Evolutionary conservation across 30 jellyfish, hydroid and myxozoan genomes (phyloP).

Genomic region (Clytia hemisphaerica): DNA sequence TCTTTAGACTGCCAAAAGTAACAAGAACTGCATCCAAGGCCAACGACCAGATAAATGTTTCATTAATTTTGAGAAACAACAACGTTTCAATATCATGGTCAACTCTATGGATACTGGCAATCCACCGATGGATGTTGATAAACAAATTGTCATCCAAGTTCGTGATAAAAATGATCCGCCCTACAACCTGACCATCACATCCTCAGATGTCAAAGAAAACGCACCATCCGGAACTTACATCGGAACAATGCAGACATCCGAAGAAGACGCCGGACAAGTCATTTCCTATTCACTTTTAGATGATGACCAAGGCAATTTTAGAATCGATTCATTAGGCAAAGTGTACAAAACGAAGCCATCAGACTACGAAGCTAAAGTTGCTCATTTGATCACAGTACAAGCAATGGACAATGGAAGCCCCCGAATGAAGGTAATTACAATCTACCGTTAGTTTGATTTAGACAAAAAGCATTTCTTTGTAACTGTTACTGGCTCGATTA

Average conservation of each 20-base stretch:
- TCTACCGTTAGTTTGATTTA: neutral
- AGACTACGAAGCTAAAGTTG: slow-evolving; percentile 55
- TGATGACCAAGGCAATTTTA: slow-evolving; percentile 54
- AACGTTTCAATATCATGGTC: slow-evolving; percentile 10
- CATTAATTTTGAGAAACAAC: slow-evolving; percentile 47
- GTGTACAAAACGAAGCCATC: slow-evolving; percentile 57
- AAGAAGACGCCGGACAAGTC: slow-evolving; percentile 46
- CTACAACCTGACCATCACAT: slow-evolving; percentile 31
- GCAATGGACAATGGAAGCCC: slow-evolving; percentile 75
- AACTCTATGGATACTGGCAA: slow-evolving; percentile 61
- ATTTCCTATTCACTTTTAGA: slow-evolving; percentile 36
- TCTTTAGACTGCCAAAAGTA: slow-evolving; percentile 18
- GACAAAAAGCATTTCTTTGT: neutral
- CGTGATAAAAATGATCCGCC: slow-evolving; percentile 76
- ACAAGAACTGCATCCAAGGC: slow-evolving; percentile 1
- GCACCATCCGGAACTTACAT: slow-evolving; percentile 35
- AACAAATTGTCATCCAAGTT: slow-evolving; percentile 28
- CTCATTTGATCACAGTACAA: slow-evolving; percentile 48
- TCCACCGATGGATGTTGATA: slow-evolving; percentile 41
- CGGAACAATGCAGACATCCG: slow-evolving; percentile 57
- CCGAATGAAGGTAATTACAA: slow-evolving; percentile 33
- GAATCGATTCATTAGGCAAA: slow-evolving; percentile 11
- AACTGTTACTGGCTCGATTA: neutral
- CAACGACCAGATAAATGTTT: slow-evolving; percentile 19
- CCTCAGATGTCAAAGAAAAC: slow-evolving; percentile 49